phyloP scores from a whole-genome alignment of 2,888 invertebrate species.

The Empis livida region DNA sequence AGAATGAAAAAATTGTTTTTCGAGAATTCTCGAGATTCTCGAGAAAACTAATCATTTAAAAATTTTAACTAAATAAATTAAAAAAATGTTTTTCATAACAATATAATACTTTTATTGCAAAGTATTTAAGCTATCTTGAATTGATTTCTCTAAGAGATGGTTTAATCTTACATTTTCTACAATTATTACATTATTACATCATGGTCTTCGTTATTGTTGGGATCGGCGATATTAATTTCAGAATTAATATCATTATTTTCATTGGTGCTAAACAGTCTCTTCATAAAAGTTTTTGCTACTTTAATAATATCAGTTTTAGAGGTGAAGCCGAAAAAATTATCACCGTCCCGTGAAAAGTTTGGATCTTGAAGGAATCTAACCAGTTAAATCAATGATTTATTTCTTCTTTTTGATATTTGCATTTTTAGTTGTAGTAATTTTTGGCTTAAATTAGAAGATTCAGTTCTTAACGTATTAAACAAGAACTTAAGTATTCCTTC shows the following conservation, averaged over 20 bases:
- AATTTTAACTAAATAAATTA: too few relatives aligned
- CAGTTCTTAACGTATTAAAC: not conserved
- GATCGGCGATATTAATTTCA: not conserved
- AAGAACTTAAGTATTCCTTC: conserved; percentile 2
- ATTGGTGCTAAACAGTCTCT: not conserved
- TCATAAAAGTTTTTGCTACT: not conserved
- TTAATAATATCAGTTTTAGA: not conserved
- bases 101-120: too few relatives aligned
- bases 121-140: not conserved
- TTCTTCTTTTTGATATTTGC: not conserved
- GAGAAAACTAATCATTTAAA: too few relatives aligned
- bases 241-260: not conserved
- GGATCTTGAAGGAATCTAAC: not conserved
- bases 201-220: not conserved
- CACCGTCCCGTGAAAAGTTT: not conserved
- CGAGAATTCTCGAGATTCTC: too few relatives aligned
- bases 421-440: not conserved
- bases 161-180: not conserved
- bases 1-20: too few relatives aligned
- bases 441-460: not conserved
- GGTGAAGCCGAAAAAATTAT: not conserved
- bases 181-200: not conserved
- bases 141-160: not conserved
- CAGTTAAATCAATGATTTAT: not conserved
- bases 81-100: too few relatives aligned